Conservation (phyloP, 1,140 invertebrate species). For the Drosophila mojavensis region DNA sequence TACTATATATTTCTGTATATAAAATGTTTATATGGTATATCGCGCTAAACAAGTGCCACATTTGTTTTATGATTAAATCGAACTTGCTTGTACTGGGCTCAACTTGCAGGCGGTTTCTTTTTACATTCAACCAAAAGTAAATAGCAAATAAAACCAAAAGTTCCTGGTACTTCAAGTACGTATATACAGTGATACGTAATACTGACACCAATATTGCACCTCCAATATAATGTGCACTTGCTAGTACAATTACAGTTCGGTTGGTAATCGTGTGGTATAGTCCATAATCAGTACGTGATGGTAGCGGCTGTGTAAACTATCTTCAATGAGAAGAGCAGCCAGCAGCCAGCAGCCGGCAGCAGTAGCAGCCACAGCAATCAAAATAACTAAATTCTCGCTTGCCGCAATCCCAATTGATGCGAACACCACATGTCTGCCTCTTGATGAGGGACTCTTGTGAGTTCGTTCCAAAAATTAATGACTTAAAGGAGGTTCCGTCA, state of each 20-base stretch:
- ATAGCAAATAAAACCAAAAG: conserved; percentile 33
- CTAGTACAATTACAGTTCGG: background rate
- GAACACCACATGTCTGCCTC: conserved; percentile 38
- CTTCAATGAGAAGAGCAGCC: background rate
- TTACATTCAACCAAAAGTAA: conserved; percentile 60
- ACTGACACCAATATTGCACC: conserved; percentile 14
- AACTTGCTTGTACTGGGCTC: conserved; percentile 28
- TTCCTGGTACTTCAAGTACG: conserved; percentile 39
- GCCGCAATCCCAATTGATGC: background rate
- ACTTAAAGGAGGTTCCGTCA: conserved; percentile 25
- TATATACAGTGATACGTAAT: conserved; percentile 39
- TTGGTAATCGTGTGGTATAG: conserved; percentile 1
- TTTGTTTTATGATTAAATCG: conserved; percentile 55
- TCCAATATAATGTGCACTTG: conserved; percentile 9
- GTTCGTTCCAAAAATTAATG: conserved; percentile 49
- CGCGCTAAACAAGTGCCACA: conserved; percentile 43
- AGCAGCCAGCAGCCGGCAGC: background rate
- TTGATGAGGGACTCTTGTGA: background rate
- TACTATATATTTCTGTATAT: conserved; percentile 3
- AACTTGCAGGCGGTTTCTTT: conserved; percentile 47
- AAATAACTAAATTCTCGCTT: background rate
- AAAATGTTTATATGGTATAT: conserved; percentile 14
- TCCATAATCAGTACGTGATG: background rate
- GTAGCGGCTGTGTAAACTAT: background rate
- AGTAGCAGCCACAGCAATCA: background rate